These are phyloP conservation scores for Pterocles burchelli DNA, from an alignment of 2,113 vertebrate genomes.

Conservation along the genomic window DNA sequence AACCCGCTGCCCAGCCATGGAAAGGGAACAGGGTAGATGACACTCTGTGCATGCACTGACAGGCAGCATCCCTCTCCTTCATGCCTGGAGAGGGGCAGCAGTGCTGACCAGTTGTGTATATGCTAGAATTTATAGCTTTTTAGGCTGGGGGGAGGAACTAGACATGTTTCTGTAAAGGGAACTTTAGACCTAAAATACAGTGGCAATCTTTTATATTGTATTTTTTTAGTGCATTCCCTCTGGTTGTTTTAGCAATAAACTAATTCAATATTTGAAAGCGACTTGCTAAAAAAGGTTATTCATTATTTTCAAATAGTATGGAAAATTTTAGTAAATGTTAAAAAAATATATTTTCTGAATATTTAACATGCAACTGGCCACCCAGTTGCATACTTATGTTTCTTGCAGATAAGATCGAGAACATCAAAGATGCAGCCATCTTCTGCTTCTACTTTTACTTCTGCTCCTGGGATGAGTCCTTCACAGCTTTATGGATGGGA, in stretches of 20 bases:
- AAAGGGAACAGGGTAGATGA: not conserved
- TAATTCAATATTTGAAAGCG: not conserved
- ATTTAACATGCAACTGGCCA: not conserved
- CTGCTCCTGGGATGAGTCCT: not conserved
- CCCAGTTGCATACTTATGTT: not conserved
- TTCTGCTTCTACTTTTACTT: not conserved
- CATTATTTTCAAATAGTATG: not conserved
- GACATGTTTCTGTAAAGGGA: not conserved
- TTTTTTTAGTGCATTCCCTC: not conserved
- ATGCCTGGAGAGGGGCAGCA: no score
- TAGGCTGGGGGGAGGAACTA: rapidly evolving
- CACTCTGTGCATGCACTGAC: not conserved
- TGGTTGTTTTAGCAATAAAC: not conserved
- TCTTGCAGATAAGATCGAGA: not conserved
- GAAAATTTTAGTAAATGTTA: not conserved
- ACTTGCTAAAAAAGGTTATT: not conserved
- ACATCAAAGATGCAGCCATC: not conserved
- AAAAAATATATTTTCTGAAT: not conserved
- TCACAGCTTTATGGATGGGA: not conserved
- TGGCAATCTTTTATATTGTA: not conserved
- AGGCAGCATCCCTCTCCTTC: not conserved
- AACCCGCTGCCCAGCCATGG: not conserved
- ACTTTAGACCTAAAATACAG: not conserved
- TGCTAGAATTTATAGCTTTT: not conserved
- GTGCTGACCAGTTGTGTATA: not conserved